Evolutionary conservation across 2,797 vertebrate species (phyloP), one percentile per base, ranked within the genome.

Genomic region (Sebastes diploproa): DNA sequence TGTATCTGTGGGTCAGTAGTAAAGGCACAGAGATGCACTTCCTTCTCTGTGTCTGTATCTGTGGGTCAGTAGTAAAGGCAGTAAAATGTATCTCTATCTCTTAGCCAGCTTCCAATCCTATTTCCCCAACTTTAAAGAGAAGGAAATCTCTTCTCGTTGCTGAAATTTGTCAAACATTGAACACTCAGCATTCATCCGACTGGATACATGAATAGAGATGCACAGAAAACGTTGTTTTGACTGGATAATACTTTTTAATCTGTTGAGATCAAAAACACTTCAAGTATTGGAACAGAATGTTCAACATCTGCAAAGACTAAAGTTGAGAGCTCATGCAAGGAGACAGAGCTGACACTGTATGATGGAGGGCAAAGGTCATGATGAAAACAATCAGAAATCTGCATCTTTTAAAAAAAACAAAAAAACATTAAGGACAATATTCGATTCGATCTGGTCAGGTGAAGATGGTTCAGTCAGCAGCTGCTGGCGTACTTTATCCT

Each of bases 201-300:
- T 58, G 56, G 46, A 50, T 20, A 18, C 46, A 20, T 50, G 46
- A 50, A 4, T 50, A 42, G 13, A 46, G 42, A 16, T 46, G 2
- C 23, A 11, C 14, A 46, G 64, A 32, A 68, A 68, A 77, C 16
- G 9, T 3, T 38, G 22, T 27, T 83, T 38, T 61, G 46, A 59
- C 38, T 20, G 6, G 14, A 50, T 77, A 46, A 66, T 56, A 70
- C 34, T 54, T 75, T 78, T 62, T 66, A 75, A 78, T 84, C 65
- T 78, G 16, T n/a, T 65, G 20, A 55, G 70, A 78, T 72, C 18
- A 46, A 60, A 77, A 65, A 59, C 22, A 59, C n/a, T 75, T 72
- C 12, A 14, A 59, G 58, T 54, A 52, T 27, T 3, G 29, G 62
- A 54, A 59, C 77, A 80, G n/a, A 61, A 50, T 18, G 60, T 81